Evolutionary conservation across 64 coral and sea anemone genomes (phyloP).

Genomic region (Exaiptasia diaphana): DNA sequence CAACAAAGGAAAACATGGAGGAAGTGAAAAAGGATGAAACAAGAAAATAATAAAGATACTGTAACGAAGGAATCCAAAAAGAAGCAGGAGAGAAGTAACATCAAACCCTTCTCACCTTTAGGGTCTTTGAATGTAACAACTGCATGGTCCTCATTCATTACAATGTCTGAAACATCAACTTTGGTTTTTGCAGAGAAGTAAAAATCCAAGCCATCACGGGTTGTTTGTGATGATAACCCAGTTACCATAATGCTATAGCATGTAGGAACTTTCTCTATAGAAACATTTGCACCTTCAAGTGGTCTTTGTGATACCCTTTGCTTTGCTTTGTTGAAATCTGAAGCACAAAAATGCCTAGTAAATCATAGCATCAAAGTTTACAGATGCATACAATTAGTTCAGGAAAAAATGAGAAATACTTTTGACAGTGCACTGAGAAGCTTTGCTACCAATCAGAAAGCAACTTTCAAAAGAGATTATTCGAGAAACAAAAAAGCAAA

Average conservation of each 20-base stretch:
- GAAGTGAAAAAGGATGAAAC: neutral
- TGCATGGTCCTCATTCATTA: neutral
- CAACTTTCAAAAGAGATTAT: neutral
- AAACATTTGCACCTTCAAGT: neutral
- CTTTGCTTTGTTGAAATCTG: neutral
- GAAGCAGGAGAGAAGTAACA: neutral
- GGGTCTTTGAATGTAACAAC: slow-evolving; percentile 1
- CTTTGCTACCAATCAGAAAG: too few species aligned
- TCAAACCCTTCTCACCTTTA: neutral
- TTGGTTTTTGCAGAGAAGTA: neutral
- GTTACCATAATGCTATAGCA: neutral
- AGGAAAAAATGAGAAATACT: too few species aligned
- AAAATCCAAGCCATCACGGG: neutral
- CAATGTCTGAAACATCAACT: neutral
- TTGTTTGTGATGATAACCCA: neutral
- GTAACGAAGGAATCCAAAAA: neutral
- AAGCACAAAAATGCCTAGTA: neutral
- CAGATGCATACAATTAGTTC: too few species aligned
- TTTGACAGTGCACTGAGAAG: too few species aligned
- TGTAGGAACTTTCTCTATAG: neutral
- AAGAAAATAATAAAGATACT: too few species aligned
- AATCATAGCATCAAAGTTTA: too few species aligned
- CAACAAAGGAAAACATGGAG: neutral
- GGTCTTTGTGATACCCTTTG: neutral
- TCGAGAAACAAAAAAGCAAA: too few species aligned